These are phyloP conservation scores for Argyresthia goedartella DNA, from an alignment of 2,888 invertebrate genomes.

Conservation along the genomic window DNA sequence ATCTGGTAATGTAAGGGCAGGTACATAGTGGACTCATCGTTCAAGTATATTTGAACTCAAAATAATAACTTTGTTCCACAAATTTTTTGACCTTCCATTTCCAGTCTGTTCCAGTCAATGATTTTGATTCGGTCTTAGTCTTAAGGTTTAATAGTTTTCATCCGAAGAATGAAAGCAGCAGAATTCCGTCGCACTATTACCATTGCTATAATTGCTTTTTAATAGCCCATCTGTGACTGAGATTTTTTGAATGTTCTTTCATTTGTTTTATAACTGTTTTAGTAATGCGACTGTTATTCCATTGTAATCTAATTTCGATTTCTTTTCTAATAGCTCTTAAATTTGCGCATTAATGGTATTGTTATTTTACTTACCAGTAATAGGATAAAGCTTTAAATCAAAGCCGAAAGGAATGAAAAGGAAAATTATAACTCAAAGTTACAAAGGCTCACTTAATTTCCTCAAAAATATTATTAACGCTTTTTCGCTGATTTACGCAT, in stretches of 20 bases:
- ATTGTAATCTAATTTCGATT: no score
- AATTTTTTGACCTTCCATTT: no score
- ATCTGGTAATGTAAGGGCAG: no score
- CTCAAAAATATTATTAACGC: slow-evolving; percentile 11
- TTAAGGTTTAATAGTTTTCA: not conserved
- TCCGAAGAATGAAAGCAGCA: not conserved
- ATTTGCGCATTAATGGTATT: no score
- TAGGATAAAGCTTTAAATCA: slow-evolving; percentile 1
- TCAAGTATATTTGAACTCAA: no score
- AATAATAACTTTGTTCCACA: no score
- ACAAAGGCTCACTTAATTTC: slow-evolving; percentile 19
- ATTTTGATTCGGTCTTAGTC: not conserved
- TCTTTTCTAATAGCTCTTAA: no score
- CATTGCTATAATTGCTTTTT: not conserved
- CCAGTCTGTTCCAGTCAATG: not conserved
- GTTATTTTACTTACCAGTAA: not conserved
- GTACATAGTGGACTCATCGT: no score
- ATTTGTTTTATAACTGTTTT: not conserved
- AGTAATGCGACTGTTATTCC: no score
- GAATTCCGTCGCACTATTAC: not conserved
- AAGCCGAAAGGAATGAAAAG: not conserved
- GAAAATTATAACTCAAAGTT: slow-evolving; percentile 18
- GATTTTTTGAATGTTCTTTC: not conserved
- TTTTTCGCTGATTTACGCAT: slow-evolving; percentile 9
- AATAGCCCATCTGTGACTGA: not conserved